A percentile compares a stretch with the other conserved stretches of the same genome.
These are phyloP conservation scores for Sapayoa aenigma DNA, from an alignment of 2,113 vertebrate species.

Conservation along the genomic window DNA sequence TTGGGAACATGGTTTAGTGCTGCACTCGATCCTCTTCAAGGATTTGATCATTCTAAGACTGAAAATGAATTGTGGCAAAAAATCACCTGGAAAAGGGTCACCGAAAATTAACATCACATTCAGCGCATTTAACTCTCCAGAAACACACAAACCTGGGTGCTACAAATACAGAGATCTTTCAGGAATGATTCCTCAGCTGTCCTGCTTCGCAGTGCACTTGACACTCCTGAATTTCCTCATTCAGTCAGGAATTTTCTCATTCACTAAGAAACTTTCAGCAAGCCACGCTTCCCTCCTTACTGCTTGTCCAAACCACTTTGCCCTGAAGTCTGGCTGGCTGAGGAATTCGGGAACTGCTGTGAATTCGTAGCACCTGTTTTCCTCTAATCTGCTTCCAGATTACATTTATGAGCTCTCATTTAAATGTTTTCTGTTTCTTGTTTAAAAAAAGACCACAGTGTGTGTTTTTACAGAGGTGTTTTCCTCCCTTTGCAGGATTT, in stretches of 20 bases:
- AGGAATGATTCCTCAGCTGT: background rate
- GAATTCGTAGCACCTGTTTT: background rate
- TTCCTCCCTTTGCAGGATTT: slow-evolving; percentile 74
- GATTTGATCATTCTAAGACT: background rate
- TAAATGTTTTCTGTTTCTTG: background rate
- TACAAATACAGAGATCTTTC: background rate
- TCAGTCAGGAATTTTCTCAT: no score
- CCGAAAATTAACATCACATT: background rate
- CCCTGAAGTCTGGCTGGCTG: background rate
- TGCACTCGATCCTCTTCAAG: background rate
- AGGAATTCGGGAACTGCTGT: background rate
- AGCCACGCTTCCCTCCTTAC: background rate
- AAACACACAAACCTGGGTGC: background rate
- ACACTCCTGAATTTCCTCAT: background rate
- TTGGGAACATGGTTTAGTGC: no score
- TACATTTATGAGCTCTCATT: background rate
- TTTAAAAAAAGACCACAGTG: background rate
- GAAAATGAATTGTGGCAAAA: background rate
- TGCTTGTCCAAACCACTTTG: background rate
- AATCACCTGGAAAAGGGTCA: background rate
- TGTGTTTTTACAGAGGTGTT: background rate
- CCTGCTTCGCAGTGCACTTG: background rate
- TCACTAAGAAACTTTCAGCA: background rate
- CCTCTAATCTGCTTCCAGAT: background rate
- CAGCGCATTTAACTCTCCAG: background rate